Evolutionary conservation across 2,888 invertebrate species (phyloP), one percentile per base, ranked within the genome.

Genomic region (Smittia aterrima): DNA sequence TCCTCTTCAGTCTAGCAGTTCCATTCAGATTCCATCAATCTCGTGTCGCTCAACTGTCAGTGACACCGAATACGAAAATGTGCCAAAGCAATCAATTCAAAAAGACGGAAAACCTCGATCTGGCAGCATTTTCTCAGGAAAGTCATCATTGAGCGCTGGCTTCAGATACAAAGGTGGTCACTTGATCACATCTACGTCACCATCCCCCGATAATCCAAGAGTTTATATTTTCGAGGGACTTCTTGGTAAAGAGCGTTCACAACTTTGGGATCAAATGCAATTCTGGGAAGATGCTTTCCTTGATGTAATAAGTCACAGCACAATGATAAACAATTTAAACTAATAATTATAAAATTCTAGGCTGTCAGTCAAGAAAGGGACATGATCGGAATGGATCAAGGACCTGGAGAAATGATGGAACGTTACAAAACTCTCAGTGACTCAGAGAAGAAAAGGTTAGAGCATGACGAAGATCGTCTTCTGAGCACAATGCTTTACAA

Each of bases 281-380:
- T 99, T 99, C 84, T 99, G 99, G 99, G 99, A 99, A 82, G 98
- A 99, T 81, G 93, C 96, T 0, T 99, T 99, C 81, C 85, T 98
- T 74, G 99, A 99, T 84, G 58, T 58, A 22, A 58, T 2, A 47
- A 47, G 2, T 16, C 2, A 47, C 16, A 13, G 16, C 7, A 97
- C 1, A 18, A 58, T 22, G 47, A 11, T 47, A 6, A 16, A 18
- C 22, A 22, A 18, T 58, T 47, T 47, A n/a, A 38, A 38, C 16
- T 47, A n/a, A 6, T 11, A 47, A 47, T 32, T 47, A 6, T 47
- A 2, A 47, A 47, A 1, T 22, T 58, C n/a, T 22, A 58, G 58
- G 74, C 74, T 24, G 74, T 74, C 0, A 90, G 90, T 58, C 98
- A 99, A 82, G 99, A 99, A 81, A 86, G 99, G 22, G 99, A 99